These are phyloP conservation scores for Sigmodon hispidus DNA, from an alignment of 2,113 vertebrate species.

Conservation along the genomic window DNA sequence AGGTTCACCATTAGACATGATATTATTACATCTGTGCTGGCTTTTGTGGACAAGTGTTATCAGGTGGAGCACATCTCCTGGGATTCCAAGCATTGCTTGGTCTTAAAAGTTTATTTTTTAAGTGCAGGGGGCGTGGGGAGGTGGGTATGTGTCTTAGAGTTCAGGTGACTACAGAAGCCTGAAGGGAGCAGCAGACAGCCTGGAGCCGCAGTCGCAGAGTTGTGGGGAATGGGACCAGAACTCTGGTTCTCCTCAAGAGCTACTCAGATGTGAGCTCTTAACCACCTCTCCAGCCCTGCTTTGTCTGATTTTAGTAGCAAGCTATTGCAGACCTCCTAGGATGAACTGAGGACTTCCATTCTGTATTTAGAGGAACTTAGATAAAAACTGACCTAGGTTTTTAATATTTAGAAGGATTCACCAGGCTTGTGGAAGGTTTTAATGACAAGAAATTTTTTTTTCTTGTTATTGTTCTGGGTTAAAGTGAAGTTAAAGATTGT, in stretches of 20 bases:
- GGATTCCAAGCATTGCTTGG: background rate
- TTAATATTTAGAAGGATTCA: constrained; percentile 33
- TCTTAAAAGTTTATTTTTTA: background rate
- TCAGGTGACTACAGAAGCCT: background rate
- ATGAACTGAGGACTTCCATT: background rate
- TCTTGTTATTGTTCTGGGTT: background rate
- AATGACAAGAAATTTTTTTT: background rate
- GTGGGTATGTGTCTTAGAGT: background rate
- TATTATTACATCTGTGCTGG: background rate
- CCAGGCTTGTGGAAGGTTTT: background rate
- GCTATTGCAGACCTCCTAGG: background rate
- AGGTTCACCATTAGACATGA: background rate
- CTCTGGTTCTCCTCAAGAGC: too few relatives aligned
- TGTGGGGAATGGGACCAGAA: background rate
- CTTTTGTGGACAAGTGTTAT: background rate
- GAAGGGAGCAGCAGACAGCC: background rate
- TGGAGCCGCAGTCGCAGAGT: background rate
- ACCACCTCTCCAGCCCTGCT: background rate
- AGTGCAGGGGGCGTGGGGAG: background rate
- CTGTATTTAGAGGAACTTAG: background rate
- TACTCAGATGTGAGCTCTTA: too few relatives aligned
- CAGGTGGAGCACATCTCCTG: background rate
- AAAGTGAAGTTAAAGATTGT: background rate
- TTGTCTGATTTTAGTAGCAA: background rate
- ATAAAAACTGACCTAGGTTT: background rate